A percentile compares a stretch with the other conserved stretches of the same genome.
These are phyloP conservation scores for Epinephelus malabaricus DNA, from an alignment of 2,797 vertebrate genomes.

Conservation along the genomic window DNA sequence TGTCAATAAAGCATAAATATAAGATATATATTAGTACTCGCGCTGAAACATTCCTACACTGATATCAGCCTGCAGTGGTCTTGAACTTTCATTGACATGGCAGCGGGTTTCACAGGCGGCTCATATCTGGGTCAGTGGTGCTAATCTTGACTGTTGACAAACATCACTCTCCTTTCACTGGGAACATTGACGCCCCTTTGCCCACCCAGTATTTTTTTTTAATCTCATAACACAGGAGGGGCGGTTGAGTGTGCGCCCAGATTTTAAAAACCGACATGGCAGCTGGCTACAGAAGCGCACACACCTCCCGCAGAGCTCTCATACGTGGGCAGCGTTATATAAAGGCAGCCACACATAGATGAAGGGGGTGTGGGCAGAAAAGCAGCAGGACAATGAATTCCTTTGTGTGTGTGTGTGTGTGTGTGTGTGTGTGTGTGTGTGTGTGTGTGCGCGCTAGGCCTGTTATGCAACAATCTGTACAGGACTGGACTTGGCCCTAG, in stretches of 20 bases:
- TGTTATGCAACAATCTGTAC: constrained; percentile 46
- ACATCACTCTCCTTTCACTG: constrained; percentile 7
- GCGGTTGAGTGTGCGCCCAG: neutral
- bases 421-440: neutral
- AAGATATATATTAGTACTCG: too few species aligned
- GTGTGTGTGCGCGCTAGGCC: neutral
- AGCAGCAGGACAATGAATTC: constrained; percentile 13
- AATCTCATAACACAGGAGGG: constrained; percentile 3
- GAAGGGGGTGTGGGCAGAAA: constrained; percentile 11
- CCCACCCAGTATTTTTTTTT: neutral
- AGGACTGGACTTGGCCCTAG: neutral
- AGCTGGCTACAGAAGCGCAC: neutral
- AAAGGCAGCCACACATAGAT: neutral
- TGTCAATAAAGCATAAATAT: too few species aligned
- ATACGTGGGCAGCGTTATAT: neutral
- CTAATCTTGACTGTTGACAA: constrained; percentile 49
- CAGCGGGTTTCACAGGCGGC: neutral
- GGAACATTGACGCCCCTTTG: neutral
- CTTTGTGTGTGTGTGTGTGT: neutral
- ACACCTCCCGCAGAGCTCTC: neutral
- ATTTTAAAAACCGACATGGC: constrained; percentile 5
- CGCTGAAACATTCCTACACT: neutral
- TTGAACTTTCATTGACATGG: neutral
- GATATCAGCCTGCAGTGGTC: neutral
- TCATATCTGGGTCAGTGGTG: constrained; percentile 24